phyloP scores from a whole-genome alignment of 2,797 vertebrate species.

The Aythya fuligula region DNA sequence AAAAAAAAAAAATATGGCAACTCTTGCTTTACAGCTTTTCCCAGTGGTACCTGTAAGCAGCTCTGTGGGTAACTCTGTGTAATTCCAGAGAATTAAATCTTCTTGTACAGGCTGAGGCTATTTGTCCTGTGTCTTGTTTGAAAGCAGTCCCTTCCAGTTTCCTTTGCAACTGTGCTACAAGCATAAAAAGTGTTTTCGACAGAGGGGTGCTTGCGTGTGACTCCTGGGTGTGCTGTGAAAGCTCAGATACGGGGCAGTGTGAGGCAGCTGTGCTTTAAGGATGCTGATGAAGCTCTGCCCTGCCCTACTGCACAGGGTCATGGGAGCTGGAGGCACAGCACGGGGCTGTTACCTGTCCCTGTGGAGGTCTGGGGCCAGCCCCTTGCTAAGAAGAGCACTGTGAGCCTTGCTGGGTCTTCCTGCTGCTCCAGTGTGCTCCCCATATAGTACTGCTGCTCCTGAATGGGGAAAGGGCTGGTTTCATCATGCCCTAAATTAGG shows the following conservation, averaged over 20 bases:
- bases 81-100: slow-evolving; percentile 58
- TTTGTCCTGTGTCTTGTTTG: not conserved
- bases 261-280: not conserved
- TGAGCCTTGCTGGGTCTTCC: not conserved
- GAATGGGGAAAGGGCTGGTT: not conserved
- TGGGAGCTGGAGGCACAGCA: rapidly evolving
- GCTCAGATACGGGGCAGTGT: rapidly evolving
- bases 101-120: not conserved
- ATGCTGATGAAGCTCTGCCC: not conserved
- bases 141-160: not conserved
- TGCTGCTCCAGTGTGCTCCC: rapidly evolving
- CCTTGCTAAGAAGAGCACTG: not conserved
- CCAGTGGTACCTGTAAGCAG: not conserved
- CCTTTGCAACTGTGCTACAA: not conserved
- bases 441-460: rapidly evolving
- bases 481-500: not conserved
- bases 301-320: not conserved
- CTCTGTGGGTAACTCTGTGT: not conserved
- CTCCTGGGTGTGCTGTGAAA: not conserved
- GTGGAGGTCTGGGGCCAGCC: not conserved
- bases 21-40: not conserved
- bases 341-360: not conserved
- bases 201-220: not conserved
- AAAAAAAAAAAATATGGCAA: too few relatives aligned
- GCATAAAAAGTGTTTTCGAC: not conserved